These are phyloP conservation scores for Zele albiditarsus DNA, from an alignment of 2,888 invertebrate species.

Conservation along the genomic window DNA sequence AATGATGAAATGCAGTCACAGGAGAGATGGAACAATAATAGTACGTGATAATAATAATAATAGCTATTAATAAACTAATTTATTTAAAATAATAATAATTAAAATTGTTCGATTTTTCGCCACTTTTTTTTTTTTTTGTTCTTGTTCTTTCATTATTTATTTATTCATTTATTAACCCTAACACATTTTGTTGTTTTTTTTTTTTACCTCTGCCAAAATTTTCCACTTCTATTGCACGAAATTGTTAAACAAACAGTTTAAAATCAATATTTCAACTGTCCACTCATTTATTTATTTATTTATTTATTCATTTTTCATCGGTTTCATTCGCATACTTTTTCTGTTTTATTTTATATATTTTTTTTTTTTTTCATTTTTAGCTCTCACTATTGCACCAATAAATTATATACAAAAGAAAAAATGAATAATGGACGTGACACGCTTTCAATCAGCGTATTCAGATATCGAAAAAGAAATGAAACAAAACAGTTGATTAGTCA, in stretches of 20 bases:
- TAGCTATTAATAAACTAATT: neutral
- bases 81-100: neutral
- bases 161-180: too few relatives aligned
- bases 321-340: slow-evolving; percentile 20
- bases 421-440: slow-evolving; percentile 63
- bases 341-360: slow-evolving; percentile 45
- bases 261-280: neutral
- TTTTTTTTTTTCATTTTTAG: slow-evolving; percentile 62
- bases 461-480: slow-evolving; percentile 56
- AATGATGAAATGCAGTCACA: neutral
- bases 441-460: slow-evolving; percentile 51
- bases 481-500: slow-evolving; percentile 41
- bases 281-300: slow-evolving; percentile 15
- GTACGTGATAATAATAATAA: neutral
- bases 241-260: neutral
- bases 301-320: slow-evolving; percentile 13
- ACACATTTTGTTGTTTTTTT: neutral
- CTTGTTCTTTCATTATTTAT: neutral
- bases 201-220: neutral
- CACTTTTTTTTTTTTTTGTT: neutral
- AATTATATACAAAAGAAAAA: slow-evolving; percentile 59
- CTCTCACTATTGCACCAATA: slow-evolving; percentile 65
- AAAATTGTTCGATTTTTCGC: slow-evolving; percentile 1
- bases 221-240: neutral
- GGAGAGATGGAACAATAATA: neutral